Conservation (phyloP, 2,797 vertebrate genomes). For the Microchirus variegatus region DNA sequence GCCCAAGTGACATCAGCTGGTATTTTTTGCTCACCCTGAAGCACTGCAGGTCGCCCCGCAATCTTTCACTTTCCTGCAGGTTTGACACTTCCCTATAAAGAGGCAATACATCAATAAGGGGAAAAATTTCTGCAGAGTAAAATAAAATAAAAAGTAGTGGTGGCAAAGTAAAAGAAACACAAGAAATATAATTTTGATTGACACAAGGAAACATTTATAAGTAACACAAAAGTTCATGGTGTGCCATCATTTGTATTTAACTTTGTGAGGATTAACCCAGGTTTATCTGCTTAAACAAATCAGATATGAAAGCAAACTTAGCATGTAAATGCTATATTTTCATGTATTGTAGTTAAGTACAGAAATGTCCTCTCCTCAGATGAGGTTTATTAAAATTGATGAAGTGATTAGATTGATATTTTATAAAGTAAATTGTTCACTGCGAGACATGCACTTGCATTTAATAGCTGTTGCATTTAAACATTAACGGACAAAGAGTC, state of each 20-base stretch:
- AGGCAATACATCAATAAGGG: constrained; percentile 80
- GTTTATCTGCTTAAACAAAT: neutral
- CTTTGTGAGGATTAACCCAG: neutral
- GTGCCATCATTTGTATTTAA: neutral
- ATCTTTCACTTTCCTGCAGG: constrained; percentile 79
- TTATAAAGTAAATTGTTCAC: neutral
- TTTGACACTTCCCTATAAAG: constrained; percentile 84
- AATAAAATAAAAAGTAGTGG: constrained; percentile 65
- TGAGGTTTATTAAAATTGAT: neutral
- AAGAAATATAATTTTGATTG: constrained; percentile 24
- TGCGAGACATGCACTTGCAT: constrained; percentile 11
- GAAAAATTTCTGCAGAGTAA: constrained; percentile 54
- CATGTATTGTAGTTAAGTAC: neutral
- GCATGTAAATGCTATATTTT: neutral
- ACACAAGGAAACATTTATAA: neutral
- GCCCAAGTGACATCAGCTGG: constrained; percentile 67
- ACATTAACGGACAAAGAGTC: constrained; percentile 26
- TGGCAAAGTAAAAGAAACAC: constrained; percentile 48
- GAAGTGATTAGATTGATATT: constrained; percentile 7
- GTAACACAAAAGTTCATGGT: neutral
- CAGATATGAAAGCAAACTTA: neutral
- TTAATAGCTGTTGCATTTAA: constrained; percentile 25
- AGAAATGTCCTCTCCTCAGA: neutral
- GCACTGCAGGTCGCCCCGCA: constrained; percentile 68
- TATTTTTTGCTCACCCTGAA: constrained; percentile 76